A percentile compares a stretch with the other conserved stretches of the same genome.
phyloP scores from a whole-genome alignment of 2,113 vertebrate genomes.

The Xiphias gladius region DNA sequence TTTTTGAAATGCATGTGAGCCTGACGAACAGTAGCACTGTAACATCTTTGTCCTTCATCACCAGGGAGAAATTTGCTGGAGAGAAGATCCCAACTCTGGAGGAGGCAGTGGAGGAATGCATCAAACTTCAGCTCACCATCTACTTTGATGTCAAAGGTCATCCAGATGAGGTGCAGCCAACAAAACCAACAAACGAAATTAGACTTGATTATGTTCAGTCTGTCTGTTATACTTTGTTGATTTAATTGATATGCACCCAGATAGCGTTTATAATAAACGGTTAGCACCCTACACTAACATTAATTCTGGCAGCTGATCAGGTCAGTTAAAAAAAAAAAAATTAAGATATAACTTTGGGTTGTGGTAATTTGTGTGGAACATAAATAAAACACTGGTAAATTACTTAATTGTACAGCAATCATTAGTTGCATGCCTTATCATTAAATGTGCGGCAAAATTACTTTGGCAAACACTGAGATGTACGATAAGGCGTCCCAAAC shows the following conservation, averaged over 20 bases:
- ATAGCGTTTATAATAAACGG: not conserved
- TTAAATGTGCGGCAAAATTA: too few relatives aligned
- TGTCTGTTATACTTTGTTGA: not conserved
- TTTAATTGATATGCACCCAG: conserved; percentile 16
- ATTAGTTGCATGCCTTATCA: too few relatives aligned
- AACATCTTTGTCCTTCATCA: not conserved
- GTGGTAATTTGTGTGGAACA: too few relatives aligned
- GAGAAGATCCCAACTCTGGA: conserved; percentile 94
- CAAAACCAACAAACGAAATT: conserved; percentile 20
- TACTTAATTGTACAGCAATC: too few relatives aligned
- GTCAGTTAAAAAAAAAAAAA: too few relatives aligned
- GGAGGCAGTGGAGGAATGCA: conserved; percentile 91
- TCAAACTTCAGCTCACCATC: conserved; percentile 89
- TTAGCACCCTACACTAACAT: too few relatives aligned
- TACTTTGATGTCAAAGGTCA: conserved; percentile 98
- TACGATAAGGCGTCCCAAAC: not conserved
- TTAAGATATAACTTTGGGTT: too few relatives aligned
- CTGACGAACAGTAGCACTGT: not conserved
- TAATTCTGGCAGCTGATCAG: too few relatives aligned
- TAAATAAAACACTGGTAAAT: too few relatives aligned
- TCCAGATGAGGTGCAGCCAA: conserved; percentile 87
- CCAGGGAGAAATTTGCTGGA: conserved; percentile 87
- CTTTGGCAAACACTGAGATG: not conserved
- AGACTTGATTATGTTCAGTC: not conserved
- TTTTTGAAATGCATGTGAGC: not conserved